Conservation (phyloP, 2,888 invertebrate species). For the Sialis fuliginosa region DNA sequence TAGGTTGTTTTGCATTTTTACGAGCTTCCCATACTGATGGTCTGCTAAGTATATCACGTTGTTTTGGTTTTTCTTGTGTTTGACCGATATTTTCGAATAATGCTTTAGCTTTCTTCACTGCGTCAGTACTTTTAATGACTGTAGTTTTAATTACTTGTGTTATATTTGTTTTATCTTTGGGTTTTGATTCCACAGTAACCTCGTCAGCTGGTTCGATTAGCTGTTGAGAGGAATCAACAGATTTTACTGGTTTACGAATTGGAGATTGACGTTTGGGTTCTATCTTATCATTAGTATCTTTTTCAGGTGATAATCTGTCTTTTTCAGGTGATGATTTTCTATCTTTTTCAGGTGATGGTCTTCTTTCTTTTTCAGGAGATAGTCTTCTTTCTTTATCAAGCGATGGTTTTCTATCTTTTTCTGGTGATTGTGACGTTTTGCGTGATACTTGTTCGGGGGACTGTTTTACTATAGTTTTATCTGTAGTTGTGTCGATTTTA, state of each 20-base stretch:
- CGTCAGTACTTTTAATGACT: conserved; percentile 33
- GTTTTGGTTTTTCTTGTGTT: conserved; percentile 17
- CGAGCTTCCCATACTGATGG: conserved; percentile 29
- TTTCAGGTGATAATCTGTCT: conserved; percentile 7
- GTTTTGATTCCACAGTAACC: conserved; percentile 4
- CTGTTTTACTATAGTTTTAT: conserved; percentile 12
- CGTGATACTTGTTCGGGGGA: conserved; percentile 11
- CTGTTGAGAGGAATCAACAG: conserved; percentile 10
- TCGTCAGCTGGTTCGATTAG: conserved; percentile 2
- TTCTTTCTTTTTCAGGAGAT: conserved; percentile 1
- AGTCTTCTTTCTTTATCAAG: conserved; percentile 1
- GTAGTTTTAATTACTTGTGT: conserved; percentile 17
- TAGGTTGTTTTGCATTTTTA: conserved; percentile 11
- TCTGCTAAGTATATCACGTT: conserved; percentile 30
- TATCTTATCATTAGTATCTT: conserved; percentile 6
- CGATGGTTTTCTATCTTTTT: conserved; percentile 1
- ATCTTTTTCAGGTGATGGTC: conserved; percentile 2
- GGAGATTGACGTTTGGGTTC: conserved; percentile 5
- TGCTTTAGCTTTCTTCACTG: conserved; percentile 51
- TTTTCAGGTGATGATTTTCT: conserved; percentile 4
- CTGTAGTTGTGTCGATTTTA: conserved; percentile 22
- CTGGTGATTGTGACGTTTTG: conserved; percentile 1
- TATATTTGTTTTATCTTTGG: conserved; percentile 12
- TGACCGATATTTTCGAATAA: conserved; percentile 41
- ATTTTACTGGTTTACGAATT: conserved; percentile 4